A percentile compares a stretch with the other conserved stretches of the same genome.
These are phyloP conservation scores for Palythoa heliodiscus DNA, from an alignment of 92 coral and sea anemone species.

Conservation along the genomic window DNA sequence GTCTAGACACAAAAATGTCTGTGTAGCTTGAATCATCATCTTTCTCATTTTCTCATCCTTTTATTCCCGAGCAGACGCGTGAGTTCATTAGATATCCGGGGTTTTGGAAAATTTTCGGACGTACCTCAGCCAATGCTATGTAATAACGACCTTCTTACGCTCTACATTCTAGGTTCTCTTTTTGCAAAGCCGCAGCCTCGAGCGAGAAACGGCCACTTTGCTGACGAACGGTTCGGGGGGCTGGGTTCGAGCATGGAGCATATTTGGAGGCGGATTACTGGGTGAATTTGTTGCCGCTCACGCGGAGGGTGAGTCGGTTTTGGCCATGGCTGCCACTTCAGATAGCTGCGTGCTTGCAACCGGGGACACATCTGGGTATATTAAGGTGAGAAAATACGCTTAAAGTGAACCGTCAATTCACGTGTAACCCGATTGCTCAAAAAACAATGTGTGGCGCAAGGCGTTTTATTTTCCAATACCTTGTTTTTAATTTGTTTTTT, in stretches of 20 bases:
- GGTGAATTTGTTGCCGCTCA: slow-evolving; percentile 89
- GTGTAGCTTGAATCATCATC: too few species aligned
- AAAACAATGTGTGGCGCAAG: too few species aligned
- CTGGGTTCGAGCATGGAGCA: slow-evolving; percentile 90
- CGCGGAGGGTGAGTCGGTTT: slow-evolving; percentile 70
- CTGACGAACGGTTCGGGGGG: slow-evolving; percentile 90
- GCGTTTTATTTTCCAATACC: too few species aligned
- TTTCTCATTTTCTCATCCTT: too few species aligned
- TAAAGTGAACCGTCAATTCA: too few species aligned
- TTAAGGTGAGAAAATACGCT: slow-evolving; percentile 48
- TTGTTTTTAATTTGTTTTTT: too few species aligned
- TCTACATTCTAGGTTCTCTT: slow-evolving; percentile 69
- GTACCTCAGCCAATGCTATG: neutral
- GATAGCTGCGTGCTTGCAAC: slow-evolving; percentile 76
- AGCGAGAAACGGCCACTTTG: slow-evolving; percentile 81
- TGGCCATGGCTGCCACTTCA: slow-evolving; percentile 80
- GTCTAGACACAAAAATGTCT: too few species aligned
- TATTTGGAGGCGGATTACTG: slow-evolving; percentile 83
- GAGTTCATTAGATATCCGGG: too few species aligned
- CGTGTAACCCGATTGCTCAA: too few species aligned
- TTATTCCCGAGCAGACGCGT: too few species aligned
- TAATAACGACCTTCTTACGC: neutral
- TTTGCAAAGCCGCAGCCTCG: slow-evolving; percentile 77
- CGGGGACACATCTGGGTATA: slow-evolving; percentile 89
- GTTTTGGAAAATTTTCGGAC: too few species aligned